phyloP scores from a whole-genome alignment of 1,140 invertebrate species.

The Chlorops oryzae region DNA sequence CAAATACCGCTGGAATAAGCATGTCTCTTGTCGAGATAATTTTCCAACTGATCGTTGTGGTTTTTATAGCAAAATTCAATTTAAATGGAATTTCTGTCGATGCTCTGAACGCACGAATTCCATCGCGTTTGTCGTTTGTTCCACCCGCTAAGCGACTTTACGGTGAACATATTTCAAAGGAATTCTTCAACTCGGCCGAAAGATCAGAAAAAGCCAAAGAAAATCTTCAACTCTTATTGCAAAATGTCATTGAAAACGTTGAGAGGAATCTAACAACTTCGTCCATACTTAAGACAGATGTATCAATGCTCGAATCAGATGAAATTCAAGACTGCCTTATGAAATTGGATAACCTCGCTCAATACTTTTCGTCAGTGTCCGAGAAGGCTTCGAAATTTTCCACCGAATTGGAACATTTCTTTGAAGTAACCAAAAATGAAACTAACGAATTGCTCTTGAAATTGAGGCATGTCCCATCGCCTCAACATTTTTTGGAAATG shows the following conservation, averaged over 20 bases:
- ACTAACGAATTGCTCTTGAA: conserved; percentile 29
- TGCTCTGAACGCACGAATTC: too few relatives aligned
- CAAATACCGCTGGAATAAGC: too few relatives aligned
- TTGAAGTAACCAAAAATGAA: conserved; percentile 26
- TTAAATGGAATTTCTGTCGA: background rate
- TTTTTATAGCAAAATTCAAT: too few relatives aligned
- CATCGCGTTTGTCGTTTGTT: too few relatives aligned
- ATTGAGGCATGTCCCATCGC: conserved; percentile 30
- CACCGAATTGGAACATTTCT: conserved; percentile 21
- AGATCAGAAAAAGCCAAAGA: conserved; percentile 23
- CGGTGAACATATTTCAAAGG: conserved; percentile 25
- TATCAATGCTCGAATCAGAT: background rate
- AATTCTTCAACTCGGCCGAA: conserved; percentile 23
- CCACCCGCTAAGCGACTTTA: background rate
- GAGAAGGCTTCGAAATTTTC: conserved; percentile 18
- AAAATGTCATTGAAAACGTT: conserved; percentile 32
- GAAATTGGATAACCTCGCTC: conserved; percentile 21
- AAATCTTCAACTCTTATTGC: conserved; percentile 23
- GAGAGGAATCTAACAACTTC: conserved; percentile 38
- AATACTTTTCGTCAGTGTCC: conserved; percentile 26
- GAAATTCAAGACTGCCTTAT: conserved; percentile 11
- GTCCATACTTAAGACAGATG: conserved; percentile 16
- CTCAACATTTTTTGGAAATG: conserved; percentile 18
- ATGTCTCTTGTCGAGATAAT: too few relatives aligned
- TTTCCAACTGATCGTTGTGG: too few relatives aligned